Evolutionary conservation across 2,888 invertebrate genomes (phyloP).

Genomic region (Gandaritis pyraliata): DNA sequence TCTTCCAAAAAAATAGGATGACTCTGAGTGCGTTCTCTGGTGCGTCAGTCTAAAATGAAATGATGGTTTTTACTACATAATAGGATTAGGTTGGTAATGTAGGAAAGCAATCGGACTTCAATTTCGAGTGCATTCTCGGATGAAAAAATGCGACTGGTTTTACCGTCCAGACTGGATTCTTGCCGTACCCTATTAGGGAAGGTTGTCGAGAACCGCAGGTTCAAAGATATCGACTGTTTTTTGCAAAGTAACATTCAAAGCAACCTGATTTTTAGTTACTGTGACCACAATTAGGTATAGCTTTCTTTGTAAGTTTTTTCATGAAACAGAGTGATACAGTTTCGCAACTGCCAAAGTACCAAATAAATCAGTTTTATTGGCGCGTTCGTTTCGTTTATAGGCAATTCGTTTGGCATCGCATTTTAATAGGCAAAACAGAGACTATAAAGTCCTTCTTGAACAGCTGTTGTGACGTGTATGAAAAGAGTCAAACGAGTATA

Average conservation of each 20-base stretch:
- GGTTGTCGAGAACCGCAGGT: conserved; percentile 21
- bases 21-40: background rate
- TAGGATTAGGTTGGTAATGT: background rate
- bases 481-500: conserved; percentile 54
- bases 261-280: conserved; percentile 15
- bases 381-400: conserved; percentile 21
- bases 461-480: conserved; percentile 60
- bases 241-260: conserved; percentile 24
- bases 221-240: conserved; percentile 20
- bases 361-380: conserved; percentile 23
- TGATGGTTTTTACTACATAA: background rate
- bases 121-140: conserved; percentile 11
- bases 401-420: conserved; percentile 25
- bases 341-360: conserved; percentile 12
- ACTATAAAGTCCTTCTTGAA: conserved; percentile 31
- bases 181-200: conserved; percentile 23
- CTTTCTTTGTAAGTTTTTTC: conserved; percentile 12
- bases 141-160: conserved; percentile 20
- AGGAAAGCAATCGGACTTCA: conserved; percentile 1
- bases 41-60: background rate
- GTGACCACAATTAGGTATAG: background rate
- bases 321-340: conserved; percentile 13
- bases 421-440: conserved; percentile 38
- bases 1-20: background rate
- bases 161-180: conserved; percentile 19